Percentiles rank a stretch among this genome's conserved stretches.
Evolutionary conservation across 2,888 invertebrate species (phyloP).

Genomic region (Coleophora flavipennella): DNA sequence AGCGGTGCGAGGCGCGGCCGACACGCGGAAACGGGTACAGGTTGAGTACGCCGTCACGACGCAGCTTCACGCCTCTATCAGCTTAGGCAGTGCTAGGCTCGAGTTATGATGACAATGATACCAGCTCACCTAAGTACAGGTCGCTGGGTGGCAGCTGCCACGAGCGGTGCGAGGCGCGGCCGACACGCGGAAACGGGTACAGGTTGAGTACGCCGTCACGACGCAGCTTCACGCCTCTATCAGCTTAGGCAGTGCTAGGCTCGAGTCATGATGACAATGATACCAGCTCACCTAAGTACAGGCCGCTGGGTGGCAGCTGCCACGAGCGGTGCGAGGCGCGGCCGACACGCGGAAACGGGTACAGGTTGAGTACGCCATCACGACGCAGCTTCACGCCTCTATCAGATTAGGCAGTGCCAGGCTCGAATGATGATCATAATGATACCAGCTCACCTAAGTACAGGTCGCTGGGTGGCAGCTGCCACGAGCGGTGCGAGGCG

Average conservation of each 20-base stretch:
- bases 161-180: slow-evolving; percentile 60
- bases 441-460: slow-evolving; percentile 67
- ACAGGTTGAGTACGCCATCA: slow-evolving; percentile 71
- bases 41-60: too few species aligned
- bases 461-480: slow-evolving; percentile 59
- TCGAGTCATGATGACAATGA: too few species aligned
- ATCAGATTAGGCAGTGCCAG: slow-evolving; percentile 16
- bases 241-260: too few species aligned
- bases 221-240: too few species aligned
- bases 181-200: slow-evolving; percentile 75
- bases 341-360: slow-evolving; percentile 71
- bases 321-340: neutral
- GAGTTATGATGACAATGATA: too few species aligned
- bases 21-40: too few species aligned
- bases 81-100: too few species aligned
- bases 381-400: slow-evolving; percentile 58
- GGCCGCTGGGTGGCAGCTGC: neutral
- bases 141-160: slow-evolving; percentile 67
- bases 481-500: slow-evolving; percentile 58
- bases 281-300: neutral
- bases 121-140: slow-evolving; percentile 59
- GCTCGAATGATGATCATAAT: too few species aligned
- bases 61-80: too few species aligned
- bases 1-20: too few species aligned
- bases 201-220: slow-evolving; percentile 72